Conservation (phyloP, 2,797 vertebrate genomes). For the Champsocephalus gunnari region DNA sequence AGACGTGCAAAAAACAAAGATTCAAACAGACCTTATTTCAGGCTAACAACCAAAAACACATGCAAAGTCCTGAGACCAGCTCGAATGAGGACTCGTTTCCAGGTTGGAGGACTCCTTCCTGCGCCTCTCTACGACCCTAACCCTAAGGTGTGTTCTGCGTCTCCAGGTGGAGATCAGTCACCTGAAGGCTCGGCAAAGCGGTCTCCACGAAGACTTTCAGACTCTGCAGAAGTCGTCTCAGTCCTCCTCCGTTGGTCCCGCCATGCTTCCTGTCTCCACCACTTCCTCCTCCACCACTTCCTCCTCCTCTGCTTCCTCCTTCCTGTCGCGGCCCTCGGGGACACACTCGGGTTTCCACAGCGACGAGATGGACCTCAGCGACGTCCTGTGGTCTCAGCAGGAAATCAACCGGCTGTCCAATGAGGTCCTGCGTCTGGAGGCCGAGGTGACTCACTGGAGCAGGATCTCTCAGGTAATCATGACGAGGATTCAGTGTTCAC, state of each 20-base stretch:
- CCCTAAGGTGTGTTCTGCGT: background rate
- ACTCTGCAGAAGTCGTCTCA: conserved; percentile 88
- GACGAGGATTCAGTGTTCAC: background rate
- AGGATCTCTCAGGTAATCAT: conserved; percentile 88
- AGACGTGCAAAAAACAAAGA: too few relatives aligned
- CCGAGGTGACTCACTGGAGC: conserved; percentile 93
- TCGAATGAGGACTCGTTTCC: too few relatives aligned
- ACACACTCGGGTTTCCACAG: conserved; percentile 87
- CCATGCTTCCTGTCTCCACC: conserved; percentile 75
- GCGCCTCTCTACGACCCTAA: too few relatives aligned
- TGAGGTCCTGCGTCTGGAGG: conserved; percentile 90
- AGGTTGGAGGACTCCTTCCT: too few relatives aligned
- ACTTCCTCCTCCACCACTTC: conserved; percentile 71
- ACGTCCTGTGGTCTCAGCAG: conserved; percentile 95
- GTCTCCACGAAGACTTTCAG: conserved; percentile 92
- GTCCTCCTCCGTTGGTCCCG: conserved; percentile 55
- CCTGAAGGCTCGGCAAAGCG: conserved; percentile 93
- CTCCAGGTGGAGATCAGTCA: conserved; percentile 95
- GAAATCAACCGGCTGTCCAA: conserved; percentile 96
- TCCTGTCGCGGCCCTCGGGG: conserved; percentile 75
- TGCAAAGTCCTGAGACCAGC: too few relatives aligned
- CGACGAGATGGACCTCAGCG: conserved; percentile 95
- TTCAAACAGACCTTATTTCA: too few relatives aligned
- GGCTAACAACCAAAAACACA: too few relatives aligned
- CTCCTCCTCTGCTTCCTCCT: conserved; percentile 77